Base-by-base conservation (phyloP, 2,113 vertebrate genomes). In the Malurus cyaneus region DNA sequence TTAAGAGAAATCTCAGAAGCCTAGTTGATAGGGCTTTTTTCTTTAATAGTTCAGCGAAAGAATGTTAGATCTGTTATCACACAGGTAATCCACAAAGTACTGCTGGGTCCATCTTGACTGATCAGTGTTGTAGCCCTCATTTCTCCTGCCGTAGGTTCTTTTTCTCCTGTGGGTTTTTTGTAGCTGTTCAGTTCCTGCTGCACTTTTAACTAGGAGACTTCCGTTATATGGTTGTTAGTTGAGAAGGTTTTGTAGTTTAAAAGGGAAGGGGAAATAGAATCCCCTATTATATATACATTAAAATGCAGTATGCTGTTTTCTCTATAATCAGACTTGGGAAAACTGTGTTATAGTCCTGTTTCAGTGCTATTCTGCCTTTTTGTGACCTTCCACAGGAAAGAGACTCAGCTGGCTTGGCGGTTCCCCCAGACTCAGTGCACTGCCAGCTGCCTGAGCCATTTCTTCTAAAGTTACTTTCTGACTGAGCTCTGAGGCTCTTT, bases 381-480 rank as follows among this genome's bases (percentile, higher is more conserved):
- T 31, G 41, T 77, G 66, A 21, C 29, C 21, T 56, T 73, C 32
- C 18, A 6, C 21, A 67, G 71, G 57, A 34, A 41, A 80, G 49
- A 18, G 25, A 17, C n/a, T 69, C 36, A 29, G n/a, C 72, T 80
- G 83, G 44, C 10, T 21, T 57, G 17, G 32, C 0, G 0, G 2
- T 9, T 70, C 13, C 32, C 29, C 24, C 24, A 34, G 17, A 47
- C 32, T 71, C 16, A 6, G 15, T 11, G 24, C 31, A 11, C 34
- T 70, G 64, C 47, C 54, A 41, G 41, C 77, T 83, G 31, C 69
- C 39, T 76, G 69, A 87, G 46, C n/a, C 12, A 3, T 18, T 62
- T 14, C 39, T 86, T 74, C 56, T 28, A 4, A 50, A 74, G 49
- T 9, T 76, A 50, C 57, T 64, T 78, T 81, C 41, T 53, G 26